Evolutionary conservation across 2,888 invertebrate genomes (phyloP), one percentile per base, ranked within the genome.

Genomic region (Cerastis rubricosa): DNA sequence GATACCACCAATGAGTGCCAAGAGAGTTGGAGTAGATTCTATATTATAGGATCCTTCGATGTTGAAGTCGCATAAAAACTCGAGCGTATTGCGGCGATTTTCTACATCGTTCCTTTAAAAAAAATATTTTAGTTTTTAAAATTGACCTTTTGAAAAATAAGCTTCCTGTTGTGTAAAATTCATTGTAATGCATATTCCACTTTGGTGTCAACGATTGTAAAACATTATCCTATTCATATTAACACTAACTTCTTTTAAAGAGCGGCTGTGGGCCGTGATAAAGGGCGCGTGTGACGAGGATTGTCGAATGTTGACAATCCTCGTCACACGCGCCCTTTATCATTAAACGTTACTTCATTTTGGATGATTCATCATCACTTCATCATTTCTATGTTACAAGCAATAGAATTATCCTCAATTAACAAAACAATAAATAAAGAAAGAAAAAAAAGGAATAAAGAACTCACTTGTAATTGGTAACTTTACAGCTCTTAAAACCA

Each of bases 401-500:
- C 22, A 40, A 63, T 22, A 40, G 40, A 63, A 63, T 40, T 29
- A 17, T 29, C 57, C n/a, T 54, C 12, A 54, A 54, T 25, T 54
- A n/a, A n/a, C 12, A 6, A 57, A 14, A 57, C 25, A 22, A 8
- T 14, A 2, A n/a, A n/a, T n/a, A 14, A 7, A n/a, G n/a, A 12
- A 40, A n/a, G n/a, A n/a, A n/a, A n/a, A n/a, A n/a, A 63, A 11
- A 22, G 11, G 22, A 63, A 63, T 40, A 40, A 12, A 40, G 17
- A n/a, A 64, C 87, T 86, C 71, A 86, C 86, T 64, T 67, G 7
- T 65, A 79, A 19, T 2, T 51, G 1, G 40, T 54, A 19, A 25
- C 40, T 0, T 61, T 4, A 22, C 86, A 86, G 35, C 17, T 63
- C 40, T 81, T 86, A 2, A 81, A 78, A n/a, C 86, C 87, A 65